phyloP scores from a whole-genome alignment of 2,113 vertebrate genomes.

The Cryptotis parvus region DNA sequence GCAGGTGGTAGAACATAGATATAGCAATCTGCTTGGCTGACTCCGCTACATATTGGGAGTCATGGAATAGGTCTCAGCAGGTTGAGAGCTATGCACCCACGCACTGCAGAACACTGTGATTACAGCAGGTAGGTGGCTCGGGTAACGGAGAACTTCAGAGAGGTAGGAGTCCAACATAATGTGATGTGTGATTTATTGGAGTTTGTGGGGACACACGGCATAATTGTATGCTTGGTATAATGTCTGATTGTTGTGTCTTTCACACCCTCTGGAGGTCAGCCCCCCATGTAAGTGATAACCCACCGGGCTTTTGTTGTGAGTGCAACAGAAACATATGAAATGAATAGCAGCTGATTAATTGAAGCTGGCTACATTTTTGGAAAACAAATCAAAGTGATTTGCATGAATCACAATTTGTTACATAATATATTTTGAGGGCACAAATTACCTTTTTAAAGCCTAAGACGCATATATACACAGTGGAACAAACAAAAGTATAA shows the following conservation, averaged over 20 bases:
- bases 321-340: slow-evolving; percentile 70
- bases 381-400: slow-evolving; percentile 82
- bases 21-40: slow-evolving; percentile 83
- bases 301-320: slow-evolving; percentile 72
- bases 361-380: slow-evolving; percentile 67
- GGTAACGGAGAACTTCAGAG: slow-evolving; percentile 79
- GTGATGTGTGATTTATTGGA: slow-evolving; percentile 82
- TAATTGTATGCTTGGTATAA: slow-evolving; percentile 82
- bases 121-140: slow-evolving; percentile 83
- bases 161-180: slow-evolving; percentile 85
- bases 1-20: slow-evolving; percentile 81
- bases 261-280: slow-evolving; percentile 68
- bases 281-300: slow-evolving; percentile 68
- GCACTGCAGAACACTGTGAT: slow-evolving; percentile 83
- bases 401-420: slow-evolving; percentile 76
- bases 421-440: slow-evolving; percentile 74
- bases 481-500: slow-evolving; percentile 69
- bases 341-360: slow-evolving; percentile 77
- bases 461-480: slow-evolving; percentile 75
- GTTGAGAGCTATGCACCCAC: slow-evolving; percentile 83
- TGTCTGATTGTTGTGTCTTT: slow-evolving; percentile 81
- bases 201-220: slow-evolving; percentile 78
- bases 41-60: slow-evolving; percentile 72
- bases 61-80: slow-evolving; percentile 83
- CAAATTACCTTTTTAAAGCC: slow-evolving; percentile 82